Evolutionary conservation across 2,888 invertebrate genomes (phyloP), one percentile per base, ranked within the genome.

Genomic region (Dryomyza anilis): DNA sequence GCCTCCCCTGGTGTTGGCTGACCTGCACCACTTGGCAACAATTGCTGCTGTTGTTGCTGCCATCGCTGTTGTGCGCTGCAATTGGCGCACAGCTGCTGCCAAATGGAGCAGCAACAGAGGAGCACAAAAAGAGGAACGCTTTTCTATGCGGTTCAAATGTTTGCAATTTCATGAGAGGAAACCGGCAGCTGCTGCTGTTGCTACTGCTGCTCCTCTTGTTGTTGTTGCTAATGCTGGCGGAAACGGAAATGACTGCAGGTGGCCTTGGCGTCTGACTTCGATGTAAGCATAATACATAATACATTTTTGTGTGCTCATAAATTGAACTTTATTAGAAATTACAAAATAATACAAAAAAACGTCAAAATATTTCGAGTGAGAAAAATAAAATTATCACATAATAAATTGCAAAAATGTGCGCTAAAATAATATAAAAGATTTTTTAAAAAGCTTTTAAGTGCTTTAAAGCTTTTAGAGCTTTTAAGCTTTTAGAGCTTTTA

Each of bases 51-150:
- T 39, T 8, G 21, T n/a, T 36, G 56, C 12, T 55, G 14, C 14
- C 36, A 36, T 36, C 23, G 55, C 25, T 56, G 53, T 10, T 29
- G 55, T 23, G 36, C 39, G 39, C 33, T n/a, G 21, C n/a, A 33
- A 39, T n/a, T 23, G 50, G 27, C 21, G 39, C n/a, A 19, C n/a
- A 12, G 23, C 21, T 21, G 25, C 36, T 14, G 14, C 8, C 23
- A 56, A 56, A 56, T 56, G 56, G 39, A 56, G 56, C 39, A 39
- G 39, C 16, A 52, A 52, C 52, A 27, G 16, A 52, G 1, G 43
- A 43, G 16, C 43, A 43, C 16, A 43, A 4, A 43, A 52, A 52
- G n/a, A 16, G 23, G 23, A 6, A 25, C 23, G 50, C 25, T 25
- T 25, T 21, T 29, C 21, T 16, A 27, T 52, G 50, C 50, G 50